Evolutionary conservation across 1,140 invertebrate genomes (phyloP).

Genomic region (Atta cephalotes): DNA sequence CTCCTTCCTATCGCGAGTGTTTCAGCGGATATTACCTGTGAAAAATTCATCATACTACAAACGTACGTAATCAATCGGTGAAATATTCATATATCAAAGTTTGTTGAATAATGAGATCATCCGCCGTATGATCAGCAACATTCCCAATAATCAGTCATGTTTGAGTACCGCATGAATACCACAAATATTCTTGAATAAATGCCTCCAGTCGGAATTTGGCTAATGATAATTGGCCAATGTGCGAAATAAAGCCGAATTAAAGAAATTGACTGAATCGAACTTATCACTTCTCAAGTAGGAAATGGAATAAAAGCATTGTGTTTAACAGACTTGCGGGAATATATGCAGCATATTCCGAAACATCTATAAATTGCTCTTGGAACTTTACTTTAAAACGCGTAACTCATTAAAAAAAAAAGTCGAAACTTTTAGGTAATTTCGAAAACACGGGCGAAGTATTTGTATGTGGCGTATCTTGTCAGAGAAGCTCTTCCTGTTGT

Average conservation of each 20-base stretch:
- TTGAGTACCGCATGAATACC: constrained; percentile 4
- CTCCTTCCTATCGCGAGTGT: neutral
- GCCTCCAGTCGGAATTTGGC: neutral
- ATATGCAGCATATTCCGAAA: neutral
- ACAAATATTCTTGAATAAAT: constrained; percentile 23
- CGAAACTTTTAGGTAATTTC: neutral
- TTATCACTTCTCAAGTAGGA: neutral
- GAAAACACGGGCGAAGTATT: neutral
- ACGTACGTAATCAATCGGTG: neutral
- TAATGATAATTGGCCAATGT: neutral
- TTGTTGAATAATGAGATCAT: constrained; percentile 38
- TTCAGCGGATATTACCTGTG: neutral
- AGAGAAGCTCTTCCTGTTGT: neutral
- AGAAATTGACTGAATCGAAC: neutral
- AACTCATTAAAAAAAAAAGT: neutral
- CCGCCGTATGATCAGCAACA: neutral
- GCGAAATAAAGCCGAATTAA: constrained; percentile 33
- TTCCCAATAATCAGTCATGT: constrained; percentile 36
- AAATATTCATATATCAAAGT: neutral
- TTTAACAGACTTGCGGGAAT: neutral
- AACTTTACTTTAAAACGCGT: neutral
- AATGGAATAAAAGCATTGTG: neutral
- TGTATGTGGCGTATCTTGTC: neutral
- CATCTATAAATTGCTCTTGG: neutral
- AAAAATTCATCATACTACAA: constrained; percentile 25